Base-by-base conservation (phyloP, 2,797 vertebrate genomes). In the Sitta carolinensis region DNA sequence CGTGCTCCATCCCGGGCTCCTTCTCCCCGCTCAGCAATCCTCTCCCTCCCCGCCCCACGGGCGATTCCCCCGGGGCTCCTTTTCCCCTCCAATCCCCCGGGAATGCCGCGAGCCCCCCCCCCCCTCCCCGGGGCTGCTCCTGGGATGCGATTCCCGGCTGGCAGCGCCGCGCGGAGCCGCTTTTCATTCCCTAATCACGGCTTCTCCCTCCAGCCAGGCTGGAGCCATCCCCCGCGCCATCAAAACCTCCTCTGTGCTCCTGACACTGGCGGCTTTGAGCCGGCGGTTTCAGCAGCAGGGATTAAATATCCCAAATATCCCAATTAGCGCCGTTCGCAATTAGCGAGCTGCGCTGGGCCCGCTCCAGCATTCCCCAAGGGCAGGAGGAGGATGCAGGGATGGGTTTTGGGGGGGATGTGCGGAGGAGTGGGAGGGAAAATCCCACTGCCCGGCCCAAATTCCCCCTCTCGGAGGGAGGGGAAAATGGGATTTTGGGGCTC, bases 351-450 rank as follows among this genome's bases (percentile, higher is more conserved):
- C 38, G 64, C 54, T 25, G 36, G 16, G 16, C 45, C 45, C 54
- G 13, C 55, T 51, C 55, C 55, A 21, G 5, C 55, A 7, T 43
- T 61, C 66, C 55, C 78, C 55, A 0, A 16, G 52, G 29, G 6
- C 2, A 20, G 43, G 16, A 45, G 64, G 78, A 34, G 20, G 45
- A 30, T 13, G 64, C 64, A 16, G 78, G 0, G 3, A 5, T 43
- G 13, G 0, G 51, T 51, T 30, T 1, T n/a, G n/a, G n/a, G 3
- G 20, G 42, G n/a, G 11, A 48, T 2, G 0, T 2, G 32, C 1
- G 47, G 21, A 32, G 12, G 40, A 40, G 26, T 3, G 1, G 0
- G 32, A 32, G 38, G 38, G 5, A 2, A 51, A 81, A 21, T 45
- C 1, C 1, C 45, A 5, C 3, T 30, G 43, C 21, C 55, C 66